Base-by-base conservation (phyloP, 23 tunicate genomes). In the Halocynthia aurantium region DNA sequence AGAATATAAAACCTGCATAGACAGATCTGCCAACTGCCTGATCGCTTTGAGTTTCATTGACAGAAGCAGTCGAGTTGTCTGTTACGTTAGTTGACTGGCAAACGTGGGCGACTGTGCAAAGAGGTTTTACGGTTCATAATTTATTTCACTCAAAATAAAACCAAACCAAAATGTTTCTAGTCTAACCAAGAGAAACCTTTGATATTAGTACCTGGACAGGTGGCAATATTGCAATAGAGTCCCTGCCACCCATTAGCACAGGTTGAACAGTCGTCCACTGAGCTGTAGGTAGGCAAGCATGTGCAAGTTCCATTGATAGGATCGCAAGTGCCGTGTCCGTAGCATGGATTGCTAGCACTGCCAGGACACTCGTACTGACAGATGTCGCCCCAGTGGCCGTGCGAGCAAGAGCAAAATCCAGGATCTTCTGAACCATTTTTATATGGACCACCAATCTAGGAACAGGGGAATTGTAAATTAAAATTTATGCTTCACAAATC, bases 281-380 rank as follows among this genome's bases (percentile, higher is more conserved):
- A 58, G 52, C 57, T 18, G 67, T 19, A 76, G 67, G 40, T 57
- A 11, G 60, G 49, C 56, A 22, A 51, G 50, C 80, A 76, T 13
- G 11, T 50, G 67, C 80, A 76, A 44, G 50, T 22, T 7, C 80
- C 80, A 17, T 67, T 76, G 21, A 7, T 53, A 51, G 80, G 10
- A 12, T 18, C 44, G 31, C 80, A 76, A 8, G 57, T 22, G 51
- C 80, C 80, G 50, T 76, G 68, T 55, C 80, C 80, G 51, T 76
- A 55, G 67, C 80, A 76, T 11, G 80, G 80, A 18, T 76, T 76
- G 40, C 44, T 10, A 6, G 51, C 80, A 7, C 80, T 68, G 8
- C 80, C 80, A 12, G 80, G 80, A 18, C 80, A 76, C 52, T 5
- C 61, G 80, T 76, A 22, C 31, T 76, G 80, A 21, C 80, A 76